Base-by-base conservation (phyloP, 2,888 invertebrate species). In the Caenorhabditis sp. region DNA sequence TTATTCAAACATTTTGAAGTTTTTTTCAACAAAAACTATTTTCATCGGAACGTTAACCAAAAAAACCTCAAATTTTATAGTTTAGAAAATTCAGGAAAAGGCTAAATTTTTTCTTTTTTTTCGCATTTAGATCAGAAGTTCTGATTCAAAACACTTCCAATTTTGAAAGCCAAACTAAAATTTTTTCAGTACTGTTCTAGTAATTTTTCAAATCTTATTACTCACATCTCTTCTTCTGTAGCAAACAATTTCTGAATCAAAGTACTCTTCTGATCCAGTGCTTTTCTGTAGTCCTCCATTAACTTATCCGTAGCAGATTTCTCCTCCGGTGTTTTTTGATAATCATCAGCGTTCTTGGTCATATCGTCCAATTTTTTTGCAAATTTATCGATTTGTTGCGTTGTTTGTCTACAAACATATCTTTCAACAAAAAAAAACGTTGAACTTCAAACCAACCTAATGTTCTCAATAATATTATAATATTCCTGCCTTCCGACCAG, bases 401-500 rank as follows among this genome's bases (percentile, higher is more conserved):
- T 66, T 1, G 66, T 66, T 53, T 63, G 64, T 21, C 75, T 67
- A 27, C 26, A 49, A 38, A 3, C 54, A 14, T 10, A 43, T 12
- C 3, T 57, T 61, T 60, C 54, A 14, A n/a, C n/a, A n/a, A n/a
- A n/a, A n/a, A n/a, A n/a, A n/a, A n/a, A n/a, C n/a, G n/a, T 38
- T 52, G n/a, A 14, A 43, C 17, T 43, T 43, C 14, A 14, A 10
- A 43, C 25, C 12, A 14, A 64, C 65, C 73, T 43, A 31, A 82
- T 74, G 10, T 77, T 77, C 62, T 80, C 80, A 31, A 82, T 79
- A 64, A 77, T 77, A 56, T 82, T 82, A 65, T 76, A 82, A 70
- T 82, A 82, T 25, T 82, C 78, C 58, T 80, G 76, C 1, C 70
- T 69, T 53, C 74, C 74, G 31, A 80, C 80, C 2, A 78, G 65